Evolutionary conservation across 2,888 invertebrate species (phyloP), one percentile per base, ranked within the genome.

Genomic region (Spodoptera picta): DNA sequence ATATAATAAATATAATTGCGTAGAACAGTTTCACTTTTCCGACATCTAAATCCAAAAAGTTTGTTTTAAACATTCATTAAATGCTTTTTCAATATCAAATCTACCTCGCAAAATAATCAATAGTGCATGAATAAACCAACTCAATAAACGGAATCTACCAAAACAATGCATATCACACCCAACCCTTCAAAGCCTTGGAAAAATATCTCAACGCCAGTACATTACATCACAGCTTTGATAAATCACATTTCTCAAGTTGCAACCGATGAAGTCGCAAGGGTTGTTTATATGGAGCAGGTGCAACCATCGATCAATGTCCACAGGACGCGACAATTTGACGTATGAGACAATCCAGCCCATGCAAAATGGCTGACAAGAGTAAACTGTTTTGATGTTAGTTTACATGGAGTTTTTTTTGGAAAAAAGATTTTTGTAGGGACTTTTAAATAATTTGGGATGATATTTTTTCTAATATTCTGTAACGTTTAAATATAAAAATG

Each of bases 311-410:
- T 94, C 94, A 93, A 90, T 82, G 93, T 94, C 92, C 61, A 51
- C 54, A 63, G 51, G 47, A 73, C 87, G 89, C 89, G 92, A 93
- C 93, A 92, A 92, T 90, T 90, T 94, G 94, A 94, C 94, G 92
- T 93, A 93, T 92, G 92, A 89, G 92, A 93, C 93, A 93, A 92
- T 90, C 90, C 85, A 80, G 83, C 78, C 81, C 85, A 92, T 92
- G 92, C 92, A 92, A 92, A 93, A 90, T 87, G 87, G 82, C 78
- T 72, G 80, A 77, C 83, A 85, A 81, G 83, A 80, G 82, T 84
- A 85, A 87, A 86, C 82, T 74, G 83, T 79, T 77, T 27, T 68
- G 56, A 4, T 62, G 27, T 1, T 7, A 72, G 87, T 5, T 87
- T 85, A 91, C 83, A 92, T 91, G 86, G 51, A 50, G 52, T 4